A percentile compares a stretch with the other conserved stretches of the same genome.
These are phyloP conservation scores for Dysmachus trigonus DNA, from an alignment of 2,888 invertebrate species.

Conservation along the genomic window DNA sequence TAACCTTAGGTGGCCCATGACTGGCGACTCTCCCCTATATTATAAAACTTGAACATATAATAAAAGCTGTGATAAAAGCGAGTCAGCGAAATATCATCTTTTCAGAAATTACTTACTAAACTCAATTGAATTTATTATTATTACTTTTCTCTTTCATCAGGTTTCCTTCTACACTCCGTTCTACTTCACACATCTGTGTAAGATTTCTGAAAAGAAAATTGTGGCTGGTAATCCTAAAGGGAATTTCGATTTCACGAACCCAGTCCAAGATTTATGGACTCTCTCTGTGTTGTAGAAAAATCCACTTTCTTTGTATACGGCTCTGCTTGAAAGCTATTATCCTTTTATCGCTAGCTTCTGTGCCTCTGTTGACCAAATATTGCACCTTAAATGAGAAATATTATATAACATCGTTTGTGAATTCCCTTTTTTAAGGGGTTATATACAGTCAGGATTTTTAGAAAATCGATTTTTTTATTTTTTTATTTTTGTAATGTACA, in stretches of 20 bases:
- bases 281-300: background rate
- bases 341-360: background rate
- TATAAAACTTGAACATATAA: too few relatives aligned
- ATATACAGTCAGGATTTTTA: too few relatives aligned
- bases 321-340: background rate
- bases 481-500: too few relatives aligned
- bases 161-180: background rate
- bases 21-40: too few relatives aligned
- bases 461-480: too few relatives aligned
- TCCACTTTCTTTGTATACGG: background rate
- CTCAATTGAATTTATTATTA: background rate
- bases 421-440: background rate
- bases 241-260: background rate
- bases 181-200: background rate
- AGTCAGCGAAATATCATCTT: background rate
- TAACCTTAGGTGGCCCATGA: too few relatives aligned
- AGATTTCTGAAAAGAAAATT: background rate
- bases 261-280: background rate
- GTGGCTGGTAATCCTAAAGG: background rate
- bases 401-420: background rate
- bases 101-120: background rate
- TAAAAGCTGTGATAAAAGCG: background rate
- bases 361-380: background rate
- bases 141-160: background rate
- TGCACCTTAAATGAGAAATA: background rate